Conservation (phyloP, 92 coral and sea anemone species). For the Parazoanthus swiftii region DNA sequence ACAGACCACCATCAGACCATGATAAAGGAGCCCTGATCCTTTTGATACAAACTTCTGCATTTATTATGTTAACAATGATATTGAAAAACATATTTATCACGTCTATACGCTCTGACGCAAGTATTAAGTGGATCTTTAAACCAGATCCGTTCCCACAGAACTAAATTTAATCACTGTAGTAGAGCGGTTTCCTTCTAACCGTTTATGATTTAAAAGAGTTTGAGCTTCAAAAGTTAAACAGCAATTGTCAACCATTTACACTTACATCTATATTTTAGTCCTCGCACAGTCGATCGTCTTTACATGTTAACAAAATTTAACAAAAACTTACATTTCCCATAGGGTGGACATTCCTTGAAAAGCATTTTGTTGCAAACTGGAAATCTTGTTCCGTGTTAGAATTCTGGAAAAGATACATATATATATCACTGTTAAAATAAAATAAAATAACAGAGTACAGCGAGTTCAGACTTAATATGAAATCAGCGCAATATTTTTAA, state of each 20-base stretch:
- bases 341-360: conserved; percentile 56
- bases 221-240: not conserved
- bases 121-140: conserved; percentile 1
- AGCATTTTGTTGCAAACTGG: conserved; percentile 53
- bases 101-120: conserved; percentile 27
- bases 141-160: not conserved
- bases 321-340: conserved; percentile 54
- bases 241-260: not conserved
- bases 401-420: conserved; percentile 18
- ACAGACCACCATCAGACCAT: conserved; percentile 11
- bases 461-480: not conserved
- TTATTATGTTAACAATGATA: not conserved
- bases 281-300: not conserved
- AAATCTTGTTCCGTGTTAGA: conserved; percentile 33
- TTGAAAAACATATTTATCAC: not conserved
- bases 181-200: not conserved
- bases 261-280: not conserved
- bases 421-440: not conserved
- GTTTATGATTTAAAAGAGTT: not conserved
- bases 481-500: not conserved
- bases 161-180: not conserved
- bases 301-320: not conserved
- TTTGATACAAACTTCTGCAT: not conserved
- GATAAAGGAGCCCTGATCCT: not conserved
- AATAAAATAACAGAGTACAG: not conserved